A percentile compares a stretch with the other conserved stretches of the same genome.
Evolutionary conservation across 1,140 invertebrate genomes (phyloP).

Genomic region (Drosophila sucinea): DNA sequence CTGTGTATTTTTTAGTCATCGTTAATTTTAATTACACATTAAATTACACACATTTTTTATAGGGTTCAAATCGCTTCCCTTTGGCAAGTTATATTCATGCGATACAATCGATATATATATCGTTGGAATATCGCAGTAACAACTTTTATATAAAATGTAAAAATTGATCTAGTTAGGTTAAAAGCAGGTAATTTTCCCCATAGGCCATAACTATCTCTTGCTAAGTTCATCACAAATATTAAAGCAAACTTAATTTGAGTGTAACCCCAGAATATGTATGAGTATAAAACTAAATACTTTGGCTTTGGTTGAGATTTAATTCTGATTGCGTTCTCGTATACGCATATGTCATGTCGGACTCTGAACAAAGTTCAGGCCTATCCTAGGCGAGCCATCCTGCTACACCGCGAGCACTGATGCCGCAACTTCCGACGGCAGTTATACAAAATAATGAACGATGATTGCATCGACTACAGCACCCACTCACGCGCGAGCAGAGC

Average conservation of each 20-base stretch:
- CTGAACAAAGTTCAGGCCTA: neutral
- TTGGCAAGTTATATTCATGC: neutral
- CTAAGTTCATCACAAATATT: no score
- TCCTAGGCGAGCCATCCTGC: neutral
- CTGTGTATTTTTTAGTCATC: no score
- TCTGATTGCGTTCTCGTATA: neutral
- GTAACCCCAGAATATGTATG: no score
- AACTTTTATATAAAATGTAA: no score
- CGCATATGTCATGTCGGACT: neutral
- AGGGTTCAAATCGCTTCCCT: neutral
- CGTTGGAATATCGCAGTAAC: neutral
- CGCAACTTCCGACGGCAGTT: conserved; percentile 41
- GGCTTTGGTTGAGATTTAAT: neutral
- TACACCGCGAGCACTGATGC: conserved; percentile 5
- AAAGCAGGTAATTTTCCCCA: no score
- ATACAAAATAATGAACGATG: conserved; percentile 63
- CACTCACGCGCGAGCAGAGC: conserved; percentile 35
- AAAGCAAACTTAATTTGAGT: no score
- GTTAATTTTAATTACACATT: no score
- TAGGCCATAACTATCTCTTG: no score
- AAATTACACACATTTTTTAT: neutral
- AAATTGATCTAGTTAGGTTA: no score
- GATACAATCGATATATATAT: neutral
- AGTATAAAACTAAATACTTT: neutral
- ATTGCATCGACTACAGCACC: conserved; percentile 61